phyloP scores from a whole-genome alignment of 2,888 invertebrate species.

The Polymixis lichenea region DNA sequence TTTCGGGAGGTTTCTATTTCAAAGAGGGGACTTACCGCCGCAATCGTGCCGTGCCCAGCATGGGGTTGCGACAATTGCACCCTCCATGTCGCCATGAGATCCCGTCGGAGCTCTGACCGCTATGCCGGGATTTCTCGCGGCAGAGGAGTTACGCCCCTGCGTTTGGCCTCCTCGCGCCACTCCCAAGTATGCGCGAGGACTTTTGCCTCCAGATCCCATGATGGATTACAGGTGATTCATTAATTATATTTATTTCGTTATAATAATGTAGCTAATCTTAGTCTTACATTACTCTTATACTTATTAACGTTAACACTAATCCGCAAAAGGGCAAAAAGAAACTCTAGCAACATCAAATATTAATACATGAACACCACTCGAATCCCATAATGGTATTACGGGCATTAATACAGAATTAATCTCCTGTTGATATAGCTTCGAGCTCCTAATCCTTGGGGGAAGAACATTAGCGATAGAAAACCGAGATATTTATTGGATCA shows the following conservation, averaged over 20 bases:
- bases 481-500: constrained; percentile 61
- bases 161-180: too few relatives aligned
- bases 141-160: too few relatives aligned
- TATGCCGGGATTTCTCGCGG: too few relatives aligned
- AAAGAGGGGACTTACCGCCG: too few relatives aligned
- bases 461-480: constrained; percentile 59
- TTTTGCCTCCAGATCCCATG: too few relatives aligned
- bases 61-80: too few relatives aligned
- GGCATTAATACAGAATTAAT: constrained; percentile 61
- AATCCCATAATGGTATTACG: constrained; percentile 45
- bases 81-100: too few relatives aligned
- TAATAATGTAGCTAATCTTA: constrained; percentile 6
- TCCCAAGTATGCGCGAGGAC: too few relatives aligned
- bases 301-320: constrained; percentile 27
- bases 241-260: neutral
- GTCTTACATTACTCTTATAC: neutral
- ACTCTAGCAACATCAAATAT: constrained; percentile 38
- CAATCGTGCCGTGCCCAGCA: too few relatives aligned
- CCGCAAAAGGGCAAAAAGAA: constrained; percentile 28
- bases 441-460: constrained; percentile 47
- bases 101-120: too few relatives aligned
- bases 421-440: constrained; percentile 48
- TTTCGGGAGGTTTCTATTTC: too few relatives aligned
- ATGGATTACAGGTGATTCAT: neutral
- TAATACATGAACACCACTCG: constrained; percentile 48